Percentiles rank a stretch among this genome's conserved stretches.
Conservation (phyloP, 2,888 invertebrate species). For the Caenorhabditis imperialis region DNA sequence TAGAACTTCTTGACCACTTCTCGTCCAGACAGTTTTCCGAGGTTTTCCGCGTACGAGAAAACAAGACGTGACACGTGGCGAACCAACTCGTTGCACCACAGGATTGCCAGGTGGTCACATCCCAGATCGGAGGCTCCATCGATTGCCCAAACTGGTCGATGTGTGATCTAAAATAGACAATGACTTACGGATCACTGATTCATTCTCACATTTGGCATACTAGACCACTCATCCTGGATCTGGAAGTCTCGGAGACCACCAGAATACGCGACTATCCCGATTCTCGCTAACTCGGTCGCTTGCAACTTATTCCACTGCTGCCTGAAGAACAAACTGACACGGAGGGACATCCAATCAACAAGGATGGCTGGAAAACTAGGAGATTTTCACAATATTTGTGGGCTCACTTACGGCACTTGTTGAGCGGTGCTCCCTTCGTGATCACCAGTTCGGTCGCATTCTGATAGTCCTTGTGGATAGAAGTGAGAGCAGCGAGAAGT, state of each 20-base stretch:
- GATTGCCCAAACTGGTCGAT: conserved; percentile 56
- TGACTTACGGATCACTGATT: too few species aligned
- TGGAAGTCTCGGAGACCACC: conserved; percentile 71
- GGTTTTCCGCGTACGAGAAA: conserved; percentile 58
- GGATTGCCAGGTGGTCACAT: conserved; percentile 77
- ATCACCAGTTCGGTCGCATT: conserved; percentile 51
- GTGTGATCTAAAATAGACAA: conserved; percentile 11
- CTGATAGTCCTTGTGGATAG: conserved; percentile 34
- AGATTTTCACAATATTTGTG: not conserved
- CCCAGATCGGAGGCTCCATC: conserved; percentile 50
- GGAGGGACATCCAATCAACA: conserved; percentile 28
- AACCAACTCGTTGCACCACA: conserved; percentile 78
- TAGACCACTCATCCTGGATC: conserved; percentile 54
- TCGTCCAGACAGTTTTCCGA: conserved; percentile 18
- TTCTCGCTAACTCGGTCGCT: conserved; percentile 27
- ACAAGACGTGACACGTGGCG: conserved; percentile 63
- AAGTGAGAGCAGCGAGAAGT: conserved; percentile 38
- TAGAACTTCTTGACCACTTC: conserved; percentile 23
- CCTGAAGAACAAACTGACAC: conserved; percentile 14
- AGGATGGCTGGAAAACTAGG: conserved; percentile 48
- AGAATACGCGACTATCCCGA: conserved; percentile 68
- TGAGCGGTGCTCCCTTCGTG: conserved; percentile 50
- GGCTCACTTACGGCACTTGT: conserved; percentile 42
- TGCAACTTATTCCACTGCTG: conserved; percentile 18
- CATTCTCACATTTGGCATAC: conserved; percentile 26